These are phyloP conservation scores for Drosophila colorata DNA, from an alignment of 2,888 invertebrate species.

Conservation along the genomic window DNA sequence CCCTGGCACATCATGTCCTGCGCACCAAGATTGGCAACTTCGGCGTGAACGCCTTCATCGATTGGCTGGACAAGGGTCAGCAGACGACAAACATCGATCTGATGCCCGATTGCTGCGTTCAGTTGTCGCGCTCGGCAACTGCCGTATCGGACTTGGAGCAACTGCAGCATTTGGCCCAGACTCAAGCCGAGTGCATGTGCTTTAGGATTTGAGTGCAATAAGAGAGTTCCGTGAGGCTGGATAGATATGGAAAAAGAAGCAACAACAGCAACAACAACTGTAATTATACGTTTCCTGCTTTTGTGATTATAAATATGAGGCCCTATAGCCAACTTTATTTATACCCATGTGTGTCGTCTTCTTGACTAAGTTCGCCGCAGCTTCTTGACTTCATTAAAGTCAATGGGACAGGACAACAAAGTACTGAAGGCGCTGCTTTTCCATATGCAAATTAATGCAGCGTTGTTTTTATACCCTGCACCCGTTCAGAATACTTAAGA, in stretches of 20 bases:
- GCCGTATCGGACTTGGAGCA: background rate
- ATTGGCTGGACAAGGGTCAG: constrained; percentile 28
- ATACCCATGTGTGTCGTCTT: background rate
- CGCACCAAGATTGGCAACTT: constrained; percentile 11
- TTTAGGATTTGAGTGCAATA: constrained; percentile 30
- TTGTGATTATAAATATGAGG: constrained; percentile 41
- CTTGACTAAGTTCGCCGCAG: constrained; percentile 45
- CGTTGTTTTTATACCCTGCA: constrained; percentile 14
- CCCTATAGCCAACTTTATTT: background rate
- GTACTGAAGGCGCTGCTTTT: constrained; percentile 3
- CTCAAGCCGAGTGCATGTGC: constrained; percentile 30
- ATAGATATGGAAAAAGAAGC: too few relatives aligned
- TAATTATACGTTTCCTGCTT: constrained; percentile 21
- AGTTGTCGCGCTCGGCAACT: background rate
- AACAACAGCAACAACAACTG: constrained; percentile 1
- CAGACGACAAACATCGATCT: rapidly evolving
- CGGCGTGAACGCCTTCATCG: constrained; percentile 25
- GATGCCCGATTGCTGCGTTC: constrained; percentile 23
- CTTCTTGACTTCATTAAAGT: constrained; percentile 78
- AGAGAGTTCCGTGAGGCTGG: too few relatives aligned
- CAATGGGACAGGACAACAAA: constrained; percentile 32
- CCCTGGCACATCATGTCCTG: constrained; percentile 58
- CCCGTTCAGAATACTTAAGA: background rate
- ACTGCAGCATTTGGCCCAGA: background rate
- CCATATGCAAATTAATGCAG: constrained; percentile 77